phyloP scores from a whole-genome alignment of 2,113 vertebrate species.

The Notarius lentiginosus region DNA sequence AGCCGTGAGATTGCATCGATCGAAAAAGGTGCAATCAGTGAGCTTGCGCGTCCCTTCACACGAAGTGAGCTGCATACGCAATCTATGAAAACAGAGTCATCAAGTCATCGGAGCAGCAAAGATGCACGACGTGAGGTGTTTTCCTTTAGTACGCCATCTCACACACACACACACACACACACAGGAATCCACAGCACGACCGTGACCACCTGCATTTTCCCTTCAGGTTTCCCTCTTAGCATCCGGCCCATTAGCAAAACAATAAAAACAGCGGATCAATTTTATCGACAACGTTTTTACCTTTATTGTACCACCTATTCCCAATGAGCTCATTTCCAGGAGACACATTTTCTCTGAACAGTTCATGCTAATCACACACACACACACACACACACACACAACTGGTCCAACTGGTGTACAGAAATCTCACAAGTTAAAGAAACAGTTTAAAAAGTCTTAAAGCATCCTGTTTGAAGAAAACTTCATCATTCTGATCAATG shows the following conservation, averaged over 20 bases:
- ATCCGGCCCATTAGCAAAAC: constrained; percentile 46
- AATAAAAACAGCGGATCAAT: constrained; percentile 33
- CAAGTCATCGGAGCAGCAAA: constrained; percentile 51
- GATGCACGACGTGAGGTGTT: constrained; percentile 38
- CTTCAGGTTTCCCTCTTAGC: constrained; percentile 50
- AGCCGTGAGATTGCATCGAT: constrained; percentile 57
- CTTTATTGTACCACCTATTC: constrained; percentile 19
- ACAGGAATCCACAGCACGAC: background rate
- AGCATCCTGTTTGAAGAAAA: background rate
- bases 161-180: constrained; percentile 16
- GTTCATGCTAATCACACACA: background rate
- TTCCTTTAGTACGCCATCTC: constrained; percentile 6
- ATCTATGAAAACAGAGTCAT: constrained; percentile 60
- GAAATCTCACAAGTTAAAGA: background rate
- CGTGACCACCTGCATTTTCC: background rate
- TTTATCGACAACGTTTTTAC: constrained; percentile 1
- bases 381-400: background rate
- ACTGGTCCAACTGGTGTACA: background rate
- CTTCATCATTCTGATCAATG: background rate
- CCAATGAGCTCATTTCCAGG: background rate
- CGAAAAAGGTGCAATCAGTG: constrained; percentile 60
- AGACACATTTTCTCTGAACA: background rate
- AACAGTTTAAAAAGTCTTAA: background rate
- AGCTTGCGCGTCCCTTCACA: constrained; percentile 47
- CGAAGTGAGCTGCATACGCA: constrained; percentile 46